Evolutionary conservation across 2,797 vertebrate species (phyloP).

Genomic region (Prionace glauca): DNA sequence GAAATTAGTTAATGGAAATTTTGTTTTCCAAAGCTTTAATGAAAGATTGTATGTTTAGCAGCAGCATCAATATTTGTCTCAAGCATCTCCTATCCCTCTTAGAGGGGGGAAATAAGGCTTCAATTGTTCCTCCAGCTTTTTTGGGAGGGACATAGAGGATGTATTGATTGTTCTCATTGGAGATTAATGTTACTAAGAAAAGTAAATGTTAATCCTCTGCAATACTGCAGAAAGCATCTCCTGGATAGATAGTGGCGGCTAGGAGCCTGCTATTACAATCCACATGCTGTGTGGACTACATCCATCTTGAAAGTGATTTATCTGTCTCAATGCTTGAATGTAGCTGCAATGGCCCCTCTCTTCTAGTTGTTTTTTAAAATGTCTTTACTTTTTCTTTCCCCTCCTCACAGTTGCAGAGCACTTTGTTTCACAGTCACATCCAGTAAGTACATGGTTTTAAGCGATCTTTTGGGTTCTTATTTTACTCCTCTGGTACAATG

Average conservation of each 20-base stretch:
- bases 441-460: conserved; percentile 50
- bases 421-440: conserved; percentile 54
- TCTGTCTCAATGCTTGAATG: not conserved
- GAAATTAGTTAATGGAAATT: not conserved
- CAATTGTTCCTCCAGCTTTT: too few species aligned
- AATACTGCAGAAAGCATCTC: not conserved
- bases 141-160: not conserved
- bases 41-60: not conserved
- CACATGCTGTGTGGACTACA: not conserved
- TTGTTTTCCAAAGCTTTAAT: not conserved
- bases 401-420: conserved; percentile 50
- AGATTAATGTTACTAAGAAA: not conserved
- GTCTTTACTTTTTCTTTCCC: not conserved
- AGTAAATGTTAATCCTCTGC: not conserved
- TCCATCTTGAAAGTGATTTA: not conserved
- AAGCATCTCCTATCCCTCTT: not conserved
- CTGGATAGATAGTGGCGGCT: not conserved
- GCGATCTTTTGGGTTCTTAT: not conserved
- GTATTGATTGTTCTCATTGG: not conserved
- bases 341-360: not conserved
- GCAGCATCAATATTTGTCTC: not conserved
- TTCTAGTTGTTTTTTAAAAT: too few species aligned
- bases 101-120: too few species aligned
- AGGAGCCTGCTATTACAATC: not conserved
- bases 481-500: not conserved